phyloP scores from a whole-genome alignment of 2,888 invertebrate genomes.

The Drosophila niveifrons region DNA sequence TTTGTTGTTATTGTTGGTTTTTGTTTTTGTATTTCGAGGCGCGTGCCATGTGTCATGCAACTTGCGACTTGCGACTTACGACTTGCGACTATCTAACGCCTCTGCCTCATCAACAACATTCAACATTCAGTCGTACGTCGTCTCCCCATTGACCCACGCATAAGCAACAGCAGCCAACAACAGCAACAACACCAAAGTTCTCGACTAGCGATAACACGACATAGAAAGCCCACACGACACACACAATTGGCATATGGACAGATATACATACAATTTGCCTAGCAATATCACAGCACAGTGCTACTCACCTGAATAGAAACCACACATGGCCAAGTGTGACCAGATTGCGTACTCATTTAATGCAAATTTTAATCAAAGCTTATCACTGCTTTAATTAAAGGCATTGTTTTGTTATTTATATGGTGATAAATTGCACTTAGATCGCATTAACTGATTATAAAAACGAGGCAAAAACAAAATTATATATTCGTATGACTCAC shows the following conservation, averaged over 20 bases:
- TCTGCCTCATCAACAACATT: constrained; percentile 76
- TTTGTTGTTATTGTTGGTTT: constrained; percentile 38
- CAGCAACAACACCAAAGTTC: constrained; percentile 60
- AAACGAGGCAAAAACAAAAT: background rate
- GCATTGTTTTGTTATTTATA: constrained; percentile 1
- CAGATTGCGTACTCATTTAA: background rate
- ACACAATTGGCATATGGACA: constrained; percentile 77
- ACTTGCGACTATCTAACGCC: constrained; percentile 80
- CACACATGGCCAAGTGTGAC: background rate
- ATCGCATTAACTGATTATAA: background rate
- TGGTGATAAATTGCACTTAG: background rate
- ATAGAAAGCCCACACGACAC: constrained; percentile 68
- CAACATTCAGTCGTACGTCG: constrained; percentile 47
- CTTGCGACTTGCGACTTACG: constrained; percentile 62
- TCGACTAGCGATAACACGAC: constrained; percentile 75
- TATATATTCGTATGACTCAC: background rate
- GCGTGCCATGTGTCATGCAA: constrained; percentile 81
- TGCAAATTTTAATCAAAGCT: background rate
- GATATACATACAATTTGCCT: constrained; percentile 43
- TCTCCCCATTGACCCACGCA: constrained; percentile 76
- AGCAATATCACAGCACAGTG: constrained; percentile 33
- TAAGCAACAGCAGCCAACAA: constrained; percentile 36
- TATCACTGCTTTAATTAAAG: constrained; percentile 10
- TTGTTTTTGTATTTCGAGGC: constrained; percentile 56
- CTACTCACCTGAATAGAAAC: constrained; percentile 34